Evolutionary conservation across 2,888 invertebrate species (phyloP), one percentile per base, ranked within the genome.

Genomic region (Yponomeuta plumbellus): DNA sequence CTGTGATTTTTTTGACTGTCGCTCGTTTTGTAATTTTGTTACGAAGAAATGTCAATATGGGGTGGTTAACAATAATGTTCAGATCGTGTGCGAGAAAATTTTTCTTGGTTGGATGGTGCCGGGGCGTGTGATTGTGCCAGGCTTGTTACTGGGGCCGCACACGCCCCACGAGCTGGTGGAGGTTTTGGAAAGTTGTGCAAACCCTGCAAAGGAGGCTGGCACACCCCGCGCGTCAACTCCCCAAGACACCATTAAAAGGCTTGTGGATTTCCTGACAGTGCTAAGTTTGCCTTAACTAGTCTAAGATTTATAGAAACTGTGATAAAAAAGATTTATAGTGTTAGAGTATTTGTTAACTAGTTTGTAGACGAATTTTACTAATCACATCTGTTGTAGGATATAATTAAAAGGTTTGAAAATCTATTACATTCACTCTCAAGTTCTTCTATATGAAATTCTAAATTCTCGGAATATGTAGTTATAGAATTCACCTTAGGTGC

Each of bases 1-100:
- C 73, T 95, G 95, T 80, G 93, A 94, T 77, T 93, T 93, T 75
- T 92, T 93, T 71, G 94, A 95, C 74, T 95, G 95, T 74, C 85
- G 93, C 59, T 93, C 94, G 0, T 81, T 88, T 68, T 95, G 95
- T 76, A 91, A 93, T 72, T 71, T 77, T 39, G 74, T 83, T 3
- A 88, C 83, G 11, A 81, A 84, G 39, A 90, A 85, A 71, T 95
- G 95, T 80, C 84, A 90, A 65, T 80, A 83, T 62, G 84, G 88
- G 0, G 92, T 94, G 1, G 84, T 86, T 6, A 94, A 94, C 76
- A 93, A 94, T 75, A 95, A 95, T 79, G 79, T 94, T 69, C 93
- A 95, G 91, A 92, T 94, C 56, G 88, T 94, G 34, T 94, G 94
- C 74, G 94, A 94, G 74, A 93, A 93, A 71, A 92, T 94, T 71